A percentile compares a stretch with the other conserved stretches of the same genome.
Conservation (phyloP, 2,797 vertebrate genomes). For the Labroides dimidiatus region DNA sequence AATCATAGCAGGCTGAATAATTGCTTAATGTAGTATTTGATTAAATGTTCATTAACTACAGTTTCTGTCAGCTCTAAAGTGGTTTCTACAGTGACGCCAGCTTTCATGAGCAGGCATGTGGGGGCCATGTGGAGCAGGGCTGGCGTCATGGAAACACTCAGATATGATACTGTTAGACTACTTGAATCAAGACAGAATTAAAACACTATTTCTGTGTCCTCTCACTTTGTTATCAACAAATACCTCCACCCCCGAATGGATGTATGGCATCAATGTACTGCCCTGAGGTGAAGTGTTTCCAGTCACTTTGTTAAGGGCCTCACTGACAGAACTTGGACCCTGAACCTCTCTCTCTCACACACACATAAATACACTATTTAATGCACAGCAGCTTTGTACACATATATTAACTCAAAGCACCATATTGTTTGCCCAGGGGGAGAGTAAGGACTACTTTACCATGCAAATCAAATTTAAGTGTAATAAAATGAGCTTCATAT, state of each 20-base stretch:
- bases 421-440: conserved; percentile 14
- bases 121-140: conserved; percentile 40
- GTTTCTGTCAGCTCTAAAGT: conserved; percentile 13
- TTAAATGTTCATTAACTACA: conserved; percentile 23
- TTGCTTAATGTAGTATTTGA: conserved; percentile 17
- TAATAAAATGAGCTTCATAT: conserved; percentile 11
- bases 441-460: conserved; percentile 22
- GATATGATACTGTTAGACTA: conserved; percentile 47
- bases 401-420: conserved; percentile 17
- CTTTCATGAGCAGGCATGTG: conserved; percentile 25
- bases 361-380: not conserved
- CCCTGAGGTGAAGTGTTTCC: conserved; percentile 59
- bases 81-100: conserved; percentile 18
- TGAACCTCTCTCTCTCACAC: not conserved
- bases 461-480: conserved; percentile 28
- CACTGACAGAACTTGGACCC: not conserved
- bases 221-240: conserved; percentile 44
- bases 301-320: conserved; percentile 4
- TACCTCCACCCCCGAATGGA: conserved; percentile 31
- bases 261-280: conserved; percentile 44
- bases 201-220: conserved; percentile 40
- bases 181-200: conserved; percentile 60
- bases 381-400: not conserved
- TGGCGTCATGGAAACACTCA: conserved; percentile 55
- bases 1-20: conserved; percentile 14